Evolutionary conservation across 2,113 vertebrate genomes (phyloP), one percentile per base, ranked within the genome.

Genomic region (Noturus placidus): DNA sequence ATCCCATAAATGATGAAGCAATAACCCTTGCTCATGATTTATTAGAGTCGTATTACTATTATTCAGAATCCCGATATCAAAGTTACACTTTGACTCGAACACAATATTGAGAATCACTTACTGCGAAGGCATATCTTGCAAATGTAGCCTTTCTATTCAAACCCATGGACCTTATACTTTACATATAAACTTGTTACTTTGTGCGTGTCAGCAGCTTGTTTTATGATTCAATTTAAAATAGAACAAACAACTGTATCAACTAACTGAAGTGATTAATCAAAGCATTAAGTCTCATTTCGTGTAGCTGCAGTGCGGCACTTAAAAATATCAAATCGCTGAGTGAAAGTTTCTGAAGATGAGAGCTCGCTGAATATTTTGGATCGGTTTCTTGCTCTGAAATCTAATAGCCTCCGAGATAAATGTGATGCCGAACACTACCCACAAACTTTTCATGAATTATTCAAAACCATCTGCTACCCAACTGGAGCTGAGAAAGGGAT

Each of bases 371-470:
- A 85, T 76, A 79, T 85, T 84, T 82, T 91, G 84, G 81, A 90
- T 91, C 84, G 50, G 88, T 85, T 91, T 89, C 86, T 74, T 76
- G 86, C 89, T 82, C 65, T 80, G 81, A 89, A 90, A 91, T 90
- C 82, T 87, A 92, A 92, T 87, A 90, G 92, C 92, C 88, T 90
- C 85, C 70, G 77, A 87, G 91, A 95, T 92, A 91, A 93, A 93
- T 88, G 90, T 78, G 90, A 90, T 87, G 91, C 91, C 77, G 70
- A 89, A 89, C 86, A 78, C 88, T 84, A 89, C 92, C 90, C 80
- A 88, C 91, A 94, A 92, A 91, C 91, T 90, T 89, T n/a, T 90
- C 90, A 93, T 94, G 92, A 94, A 95, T 94, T 92, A 95, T 95
- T 95, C 93, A 95, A 85, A 92, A 89, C 94, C 94, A 95, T 93